A percentile compares a stretch with the other conserved stretches of the same genome.
Conservation (phyloP, 2,888 invertebrate genomes). For the Odontocolon sp. region DNA sequence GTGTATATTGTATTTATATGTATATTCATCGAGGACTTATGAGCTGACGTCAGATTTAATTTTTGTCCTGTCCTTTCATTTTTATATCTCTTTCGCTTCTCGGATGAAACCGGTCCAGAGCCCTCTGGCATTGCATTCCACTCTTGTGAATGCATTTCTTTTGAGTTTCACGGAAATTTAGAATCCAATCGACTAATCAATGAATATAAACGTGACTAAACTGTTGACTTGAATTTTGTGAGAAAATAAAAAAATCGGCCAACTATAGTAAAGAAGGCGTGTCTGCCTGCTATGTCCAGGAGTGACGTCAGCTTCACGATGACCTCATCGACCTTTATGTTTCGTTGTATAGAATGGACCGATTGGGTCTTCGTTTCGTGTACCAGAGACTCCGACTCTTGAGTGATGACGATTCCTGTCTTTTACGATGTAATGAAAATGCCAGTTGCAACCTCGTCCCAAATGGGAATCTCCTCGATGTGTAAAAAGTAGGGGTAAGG, state of each 20-base stretch:
- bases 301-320: slow-evolving; percentile 62
- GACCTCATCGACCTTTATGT: slow-evolving; percentile 64
- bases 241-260: slow-evolving; percentile 24
- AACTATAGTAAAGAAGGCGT: slow-evolving; percentile 57
- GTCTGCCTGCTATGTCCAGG: slow-evolving; percentile 36
- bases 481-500: slow-evolving; percentile 38
- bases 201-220: neutral
- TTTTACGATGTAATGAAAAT: neutral
- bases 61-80: slow-evolving; percentile 12
- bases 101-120: slow-evolving; percentile 57
- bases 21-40: neutral
- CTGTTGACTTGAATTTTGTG: neutral
- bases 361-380: slow-evolving; percentile 36
- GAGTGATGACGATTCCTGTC: slow-evolving; percentile 4
- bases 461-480: neutral
- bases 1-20: neutral
- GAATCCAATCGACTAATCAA: neutral
- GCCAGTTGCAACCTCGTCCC: neutral
- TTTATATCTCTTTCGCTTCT: slow-evolving; percentile 15
- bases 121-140: slow-evolving; percentile 54
- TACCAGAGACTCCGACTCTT: slow-evolving; percentile 2
- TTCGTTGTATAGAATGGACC: slow-evolving; percentile 37
- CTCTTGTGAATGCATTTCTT: slow-evolving; percentile 43
- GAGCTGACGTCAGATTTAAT: slow-evolving; percentile 48
- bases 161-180: slow-evolving; percentile 3